Evolutionary conservation across 2,113 vertebrate genomes (phyloP), one percentile per base, ranked within the genome.

Genomic region (Strix aluco): DNA sequence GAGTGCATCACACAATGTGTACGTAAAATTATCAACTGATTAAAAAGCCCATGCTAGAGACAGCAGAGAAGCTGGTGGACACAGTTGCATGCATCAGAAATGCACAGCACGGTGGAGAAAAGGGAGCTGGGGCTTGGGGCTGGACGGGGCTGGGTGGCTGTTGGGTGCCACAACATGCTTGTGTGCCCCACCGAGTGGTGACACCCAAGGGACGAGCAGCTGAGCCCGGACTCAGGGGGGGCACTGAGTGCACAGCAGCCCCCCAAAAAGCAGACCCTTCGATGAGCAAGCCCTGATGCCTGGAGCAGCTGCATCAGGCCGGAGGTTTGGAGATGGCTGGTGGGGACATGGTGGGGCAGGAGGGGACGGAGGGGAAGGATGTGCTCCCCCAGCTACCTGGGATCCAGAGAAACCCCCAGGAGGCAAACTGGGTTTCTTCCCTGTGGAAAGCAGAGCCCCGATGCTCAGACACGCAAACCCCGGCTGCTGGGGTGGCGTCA

Each of bases 401-500:
- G 27, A 66, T 26, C 21, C 71, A 29, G 49, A 67, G 21, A 36
- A 74, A 3, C 3, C 21, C 51, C 34, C 27, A 36, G 62, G 29
- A 59, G 23, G 27, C 6, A n/a, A 59, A 38, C 0, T 29, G 61
- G 7, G 2, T 2, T 14, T 85, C 58, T 29, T 26, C 13, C 20
- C 22, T 12, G 15, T 22, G 62, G 11, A 34, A 59, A 69, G 71
- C 52, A 82, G 75, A 72, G 82, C 61, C 52, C 27, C 1, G 3
- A 16, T 62, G 25, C 67, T 81, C 49, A 63, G n/a, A 46, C 47
- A 23, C 8, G 3, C 23, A 7, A 30, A 46, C 2, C 1, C 57
- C 3, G 9, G 65, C 62, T 85, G 80, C 61, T 9, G 20, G 54
- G 54, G 63, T 0, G 0, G 58, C 5, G 1, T 0, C 0, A 2